Evolutionary conservation across 30 jellyfish, hydroid and myxozoan genomes (phyloP).

Genomic region (Cassiopea andromeda): DNA sequence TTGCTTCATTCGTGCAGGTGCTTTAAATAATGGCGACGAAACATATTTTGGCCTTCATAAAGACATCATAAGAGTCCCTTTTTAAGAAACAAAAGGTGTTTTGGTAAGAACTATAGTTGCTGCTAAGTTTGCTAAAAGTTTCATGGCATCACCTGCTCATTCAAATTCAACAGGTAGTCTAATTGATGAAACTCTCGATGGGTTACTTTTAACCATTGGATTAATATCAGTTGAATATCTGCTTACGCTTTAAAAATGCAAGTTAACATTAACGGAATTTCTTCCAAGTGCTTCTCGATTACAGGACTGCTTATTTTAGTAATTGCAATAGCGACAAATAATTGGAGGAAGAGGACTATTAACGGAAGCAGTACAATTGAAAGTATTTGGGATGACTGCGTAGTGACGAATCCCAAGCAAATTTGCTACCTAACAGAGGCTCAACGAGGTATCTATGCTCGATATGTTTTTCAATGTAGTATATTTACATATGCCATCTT

Average conservation of each 20-base stretch:
- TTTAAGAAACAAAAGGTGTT: neutral
- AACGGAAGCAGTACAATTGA: constrained; percentile 5
- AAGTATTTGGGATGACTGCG: constrained; percentile 49
- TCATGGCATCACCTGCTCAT: neutral
- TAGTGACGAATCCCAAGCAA: neutral
- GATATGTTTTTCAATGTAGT: too few relatives aligned
- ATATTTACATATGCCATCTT: too few relatives aligned
- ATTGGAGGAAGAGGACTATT: constrained; percentile 19
- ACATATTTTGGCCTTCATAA: too few relatives aligned
- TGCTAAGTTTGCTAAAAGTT: neutral
- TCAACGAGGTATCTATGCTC: neutral
- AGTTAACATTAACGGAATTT: constrained; percentile 21
- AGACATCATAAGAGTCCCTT: neutral
- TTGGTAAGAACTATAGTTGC: neutral
- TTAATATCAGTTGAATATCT: neutral
- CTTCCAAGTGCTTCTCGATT: constrained; percentile 18
- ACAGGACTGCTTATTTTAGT: constrained; percentile 26
- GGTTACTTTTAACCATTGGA: neutral
- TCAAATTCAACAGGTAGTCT: neutral
- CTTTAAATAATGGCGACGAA: too few relatives aligned
- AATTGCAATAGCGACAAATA: constrained; percentile 12
- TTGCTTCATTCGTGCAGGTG: too few relatives aligned
- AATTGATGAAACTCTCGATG: neutral
- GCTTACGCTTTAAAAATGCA: constrained; percentile 2
- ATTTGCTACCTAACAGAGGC: neutral